Evolutionary conservation across 2,113 vertebrate genomes (phyloP).

Genomic region (Zosterops borbonicus): DNA sequence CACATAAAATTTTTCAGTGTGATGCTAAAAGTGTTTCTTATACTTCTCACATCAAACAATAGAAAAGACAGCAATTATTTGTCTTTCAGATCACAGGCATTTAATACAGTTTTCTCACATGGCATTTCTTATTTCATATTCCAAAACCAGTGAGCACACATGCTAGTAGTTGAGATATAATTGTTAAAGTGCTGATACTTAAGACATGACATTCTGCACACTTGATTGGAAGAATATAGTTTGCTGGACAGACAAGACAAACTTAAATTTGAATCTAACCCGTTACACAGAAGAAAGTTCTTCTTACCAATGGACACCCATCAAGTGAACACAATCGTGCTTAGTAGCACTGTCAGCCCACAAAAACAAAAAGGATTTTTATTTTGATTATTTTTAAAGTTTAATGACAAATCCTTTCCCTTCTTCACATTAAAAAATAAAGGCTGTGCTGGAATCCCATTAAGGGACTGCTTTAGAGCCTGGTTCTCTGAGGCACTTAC

Average conservation of each 20-base stretch:
- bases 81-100: background rate
- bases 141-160: constrained; percentile 18
- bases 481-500: constrained; percentile 73
- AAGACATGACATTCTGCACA: constrained; percentile 24
- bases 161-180: constrained; percentile 37
- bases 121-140: constrained; percentile 39
- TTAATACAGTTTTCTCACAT: constrained; percentile 26
- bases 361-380: constrained; percentile 73
- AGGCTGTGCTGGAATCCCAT: constrained; percentile 68
- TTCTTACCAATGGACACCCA: constrained; percentile 46
- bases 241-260: constrained; percentile 34
- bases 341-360: constrained; percentile 47
- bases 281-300: constrained; percentile 36
- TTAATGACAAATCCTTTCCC: constrained; percentile 77
- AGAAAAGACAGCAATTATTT: background rate
- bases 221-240: constrained; percentile 51
- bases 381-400: constrained; percentile 80
- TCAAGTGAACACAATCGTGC: constrained; percentile 54
- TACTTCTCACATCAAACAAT: background rate
- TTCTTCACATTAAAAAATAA: constrained; percentile 79
- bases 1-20: background rate
- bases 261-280: constrained; percentile 57
- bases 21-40: background rate
- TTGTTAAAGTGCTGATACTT: constrained; percentile 50
- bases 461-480: constrained; percentile 71